Conservation (phyloP, 1,140 invertebrate species). For the Leptinotarsa undecemlineata region DNA sequence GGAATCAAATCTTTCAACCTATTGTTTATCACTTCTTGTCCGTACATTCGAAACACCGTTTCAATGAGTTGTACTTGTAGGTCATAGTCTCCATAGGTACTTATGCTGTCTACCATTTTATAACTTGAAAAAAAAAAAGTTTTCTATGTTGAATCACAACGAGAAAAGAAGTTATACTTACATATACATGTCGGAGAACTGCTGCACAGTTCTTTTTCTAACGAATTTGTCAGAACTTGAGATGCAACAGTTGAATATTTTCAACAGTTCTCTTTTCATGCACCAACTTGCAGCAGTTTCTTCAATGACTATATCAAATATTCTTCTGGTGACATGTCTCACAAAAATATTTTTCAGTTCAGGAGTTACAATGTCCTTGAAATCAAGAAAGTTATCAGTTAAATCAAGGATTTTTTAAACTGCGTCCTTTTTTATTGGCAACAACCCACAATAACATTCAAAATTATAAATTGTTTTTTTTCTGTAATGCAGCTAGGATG, state of each 20-base stretch:
- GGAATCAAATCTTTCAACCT: constrained; percentile 12
- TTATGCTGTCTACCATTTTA: constrained; percentile 17
- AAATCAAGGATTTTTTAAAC: too few species aligned
- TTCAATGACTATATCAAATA: constrained; percentile 19
- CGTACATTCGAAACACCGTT: constrained; percentile 15
- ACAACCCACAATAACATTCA: too few species aligned
- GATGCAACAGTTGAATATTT: neutral
- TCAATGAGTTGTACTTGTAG: constrained; percentile 10
- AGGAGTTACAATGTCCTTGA: neutral
- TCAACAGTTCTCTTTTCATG: constrained; percentile 14
- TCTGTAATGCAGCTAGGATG: too few species aligned
- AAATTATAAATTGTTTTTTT: too few species aligned
- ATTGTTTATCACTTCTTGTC: neutral
- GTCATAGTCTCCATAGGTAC: constrained; percentile 18
- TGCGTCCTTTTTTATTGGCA: too few species aligned
- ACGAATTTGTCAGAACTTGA: neutral
- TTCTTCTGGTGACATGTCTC: too few species aligned
- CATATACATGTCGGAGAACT: constrained; percentile 9
- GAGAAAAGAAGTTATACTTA: too few species aligned
- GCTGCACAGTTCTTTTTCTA: neutral
- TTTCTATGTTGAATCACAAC: too few species aligned
- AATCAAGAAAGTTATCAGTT: neutral
- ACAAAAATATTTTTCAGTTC: too few species aligned
- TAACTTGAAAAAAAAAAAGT: too few species aligned
- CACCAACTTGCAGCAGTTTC: constrained; percentile 10